phyloP scores from a whole-genome alignment of 2,888 invertebrate species.

The Sipunculus nudus region DNA sequence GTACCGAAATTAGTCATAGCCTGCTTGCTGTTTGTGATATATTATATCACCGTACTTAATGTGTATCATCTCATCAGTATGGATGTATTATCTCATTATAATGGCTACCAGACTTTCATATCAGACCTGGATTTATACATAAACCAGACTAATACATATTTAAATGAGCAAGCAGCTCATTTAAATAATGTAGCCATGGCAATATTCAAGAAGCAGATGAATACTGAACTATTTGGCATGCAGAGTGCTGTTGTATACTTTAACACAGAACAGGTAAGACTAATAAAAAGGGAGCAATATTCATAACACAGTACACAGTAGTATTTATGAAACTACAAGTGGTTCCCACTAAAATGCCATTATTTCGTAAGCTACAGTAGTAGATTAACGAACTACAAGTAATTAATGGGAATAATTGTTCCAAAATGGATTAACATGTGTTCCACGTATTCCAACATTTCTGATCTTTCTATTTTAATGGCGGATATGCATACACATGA shows the following conservation, averaged over 20 bases:
- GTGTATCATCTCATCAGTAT: constrained; percentile 14
- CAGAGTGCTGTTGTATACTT: constrained; percentile 34
- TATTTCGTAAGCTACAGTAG: too few species aligned
- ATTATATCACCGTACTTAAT: constrained; percentile 21
- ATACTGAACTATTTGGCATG: constrained; percentile 30
- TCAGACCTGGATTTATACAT: constrained; percentile 38
- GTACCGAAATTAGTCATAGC: constrained; percentile 31
- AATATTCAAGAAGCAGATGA: constrained; percentile 35
- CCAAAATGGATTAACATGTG: too few species aligned
- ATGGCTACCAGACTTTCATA: constrained; percentile 26
- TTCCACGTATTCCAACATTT: too few species aligned
- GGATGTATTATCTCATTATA: constrained; percentile 12
- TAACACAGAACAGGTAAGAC: too few species aligned
- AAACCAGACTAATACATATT: constrained; percentile 44
- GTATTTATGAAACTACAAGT: too few species aligned
- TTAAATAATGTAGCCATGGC: constrained; percentile 43
- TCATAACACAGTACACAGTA: too few species aligned
- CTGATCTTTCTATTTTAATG: too few species aligned
- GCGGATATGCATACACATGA: too few species aligned
- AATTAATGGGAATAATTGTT: too few species aligned
- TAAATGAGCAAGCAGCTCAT: constrained; percentile 46
- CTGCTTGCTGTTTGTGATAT: constrained; percentile 21
- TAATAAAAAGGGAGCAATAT: too few species aligned
- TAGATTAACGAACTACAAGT: too few species aligned
- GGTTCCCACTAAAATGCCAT: too few species aligned